Conservation (phyloP, 2,888 invertebrate species). For the Diogma glabrata region DNA sequence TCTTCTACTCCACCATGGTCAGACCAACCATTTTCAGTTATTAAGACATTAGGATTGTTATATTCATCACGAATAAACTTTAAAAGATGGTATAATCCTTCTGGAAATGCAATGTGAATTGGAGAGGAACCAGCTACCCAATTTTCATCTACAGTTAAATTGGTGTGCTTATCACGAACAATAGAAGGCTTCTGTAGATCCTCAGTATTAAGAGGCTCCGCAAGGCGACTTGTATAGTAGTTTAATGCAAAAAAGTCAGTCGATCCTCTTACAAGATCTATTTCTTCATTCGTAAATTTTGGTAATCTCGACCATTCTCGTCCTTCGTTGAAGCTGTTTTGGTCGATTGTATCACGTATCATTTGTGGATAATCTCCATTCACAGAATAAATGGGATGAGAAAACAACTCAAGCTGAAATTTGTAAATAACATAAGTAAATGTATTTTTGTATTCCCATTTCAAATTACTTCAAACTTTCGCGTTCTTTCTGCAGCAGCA, state of each 20-base stretch:
- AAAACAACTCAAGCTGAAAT: constrained; percentile 19
- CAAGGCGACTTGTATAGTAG: constrained; percentile 26
- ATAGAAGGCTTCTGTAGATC: neutral
- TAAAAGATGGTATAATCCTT: neutral
- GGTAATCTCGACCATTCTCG: neutral
- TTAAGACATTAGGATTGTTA: neutral
- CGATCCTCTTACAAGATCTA: constrained; percentile 19
- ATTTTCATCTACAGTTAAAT: neutral
- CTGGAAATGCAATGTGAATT: neutral
- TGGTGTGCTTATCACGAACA: neutral
- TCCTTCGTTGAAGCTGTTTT: neutral
- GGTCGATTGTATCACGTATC: neutral
- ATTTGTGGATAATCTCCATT: neutral
- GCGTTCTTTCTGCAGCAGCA: too few species aligned
- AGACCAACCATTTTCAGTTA: constrained; percentile 6
- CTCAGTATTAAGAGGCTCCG: neutral
- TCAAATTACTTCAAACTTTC: too few species aligned
- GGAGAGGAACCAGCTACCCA: neutral
- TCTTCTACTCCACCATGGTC: constrained; percentile 23
- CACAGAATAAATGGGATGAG: neutral
- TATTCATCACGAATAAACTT: neutral
- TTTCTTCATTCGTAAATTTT: neutral
- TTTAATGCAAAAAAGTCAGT: constrained; percentile 29
- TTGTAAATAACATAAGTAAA: too few species aligned
- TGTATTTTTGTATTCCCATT: too few species aligned